Evolutionary conservation across 2,797 vertebrate species (phyloP), one percentile per base, ranked within the genome.

Genomic region (Apogon talboti): DNA sequence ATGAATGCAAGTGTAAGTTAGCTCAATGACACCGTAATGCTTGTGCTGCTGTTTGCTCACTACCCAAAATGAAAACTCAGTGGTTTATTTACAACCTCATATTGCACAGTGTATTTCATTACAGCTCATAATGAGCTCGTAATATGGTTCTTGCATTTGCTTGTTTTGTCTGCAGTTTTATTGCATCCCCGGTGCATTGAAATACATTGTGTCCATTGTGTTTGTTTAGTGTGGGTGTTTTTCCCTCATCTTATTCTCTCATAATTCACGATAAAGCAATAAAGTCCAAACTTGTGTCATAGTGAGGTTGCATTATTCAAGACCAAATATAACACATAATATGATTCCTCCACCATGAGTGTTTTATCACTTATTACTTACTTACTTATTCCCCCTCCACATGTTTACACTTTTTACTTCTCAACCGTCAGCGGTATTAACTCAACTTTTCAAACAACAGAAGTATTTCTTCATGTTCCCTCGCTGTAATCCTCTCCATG

Each of bases 51-150:
- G 71, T 87, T 87, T 82, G 67, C 69, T 64, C 43, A 24, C 52
- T 52, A 21, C 60, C 51, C 71, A 74, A 73, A 82, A 79, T 84
- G 72, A 87, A 89, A 85, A 83, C 51, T 72, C 28, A 3, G 38
- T 43, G 56, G 55, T 79, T 88, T 87, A 90, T 90, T 89, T 87
- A 83, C 75, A 78, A 48, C 71, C 84, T 83, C 71, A 78, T 78
- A 76, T 74, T 58, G 74, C 80, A 52, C 30, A 50, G 59, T 71
- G 76, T 86, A 76, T 88, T 89, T 86, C 88, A 91, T 91, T 89
- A 90, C 66, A 68, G 55, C 72, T 81, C 57, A 72, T 89, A 91
- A 91, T 85, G 81, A 90, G 76, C 74, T 80, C 15, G 9, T 89
- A 82, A 89, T 84, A 68, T 85, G 81, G 65, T 84, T 82, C 86